These are phyloP conservation scores for Craniophora ligustri DNA, from an alignment of 2,888 invertebrate genomes.

Conservation along the genomic window DNA sequence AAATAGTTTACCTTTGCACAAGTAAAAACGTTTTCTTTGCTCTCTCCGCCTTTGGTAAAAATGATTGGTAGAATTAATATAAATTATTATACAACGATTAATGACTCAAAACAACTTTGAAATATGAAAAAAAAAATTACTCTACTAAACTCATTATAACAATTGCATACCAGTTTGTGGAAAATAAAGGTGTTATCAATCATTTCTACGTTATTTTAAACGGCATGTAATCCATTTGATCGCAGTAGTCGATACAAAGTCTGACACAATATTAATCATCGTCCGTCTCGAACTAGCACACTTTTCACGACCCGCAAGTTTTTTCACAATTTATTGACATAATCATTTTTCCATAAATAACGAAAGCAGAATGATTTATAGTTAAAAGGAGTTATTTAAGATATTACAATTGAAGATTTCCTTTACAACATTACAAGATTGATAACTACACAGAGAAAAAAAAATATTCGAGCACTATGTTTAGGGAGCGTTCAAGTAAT, in stretches of 20 bases:
- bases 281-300: constrained; percentile 29
- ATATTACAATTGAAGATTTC: too few relatives aligned
- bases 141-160: constrained; percentile 13
- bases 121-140: constrained; percentile 29
- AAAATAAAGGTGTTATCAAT: constrained; percentile 31
- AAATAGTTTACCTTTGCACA: constrained; percentile 59
- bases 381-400: constrained; percentile 28
- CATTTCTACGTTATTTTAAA: constrained; percentile 25
- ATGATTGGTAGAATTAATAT: too few relatives aligned
- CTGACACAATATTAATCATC: constrained; percentile 51
- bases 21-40: constrained; percentile 45
- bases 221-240: constrained; percentile 32
- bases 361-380: constrained; percentile 50
- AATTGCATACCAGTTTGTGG: constrained; percentile 18
- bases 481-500: too few relatives aligned
- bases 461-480: too few relatives aligned
- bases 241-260: constrained; percentile 37
- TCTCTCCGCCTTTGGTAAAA: constrained; percentile 33
- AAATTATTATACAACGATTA: constrained; percentile 31
- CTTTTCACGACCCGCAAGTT: constrained; percentile 40
- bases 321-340: constrained; percentile 42
- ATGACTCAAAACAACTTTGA: constrained; percentile 24
- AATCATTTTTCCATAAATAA: constrained; percentile 51
- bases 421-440: too few relatives aligned
- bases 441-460: too few relatives aligned